Base-by-base conservation (phyloP, 2,888 invertebrate genomes). In the Hydraecia micacea region DNA sequence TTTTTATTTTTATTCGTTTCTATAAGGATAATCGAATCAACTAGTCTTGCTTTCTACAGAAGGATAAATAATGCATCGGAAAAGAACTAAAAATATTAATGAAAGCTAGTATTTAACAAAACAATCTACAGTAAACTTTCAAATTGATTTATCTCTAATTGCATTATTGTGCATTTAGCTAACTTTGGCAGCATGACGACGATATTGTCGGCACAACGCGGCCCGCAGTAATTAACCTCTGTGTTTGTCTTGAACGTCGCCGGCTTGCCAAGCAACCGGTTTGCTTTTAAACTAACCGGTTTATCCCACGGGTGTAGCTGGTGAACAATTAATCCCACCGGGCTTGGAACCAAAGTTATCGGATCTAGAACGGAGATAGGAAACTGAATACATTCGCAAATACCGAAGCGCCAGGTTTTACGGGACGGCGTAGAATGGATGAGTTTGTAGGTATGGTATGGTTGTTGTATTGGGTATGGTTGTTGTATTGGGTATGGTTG, bases 161-260 rank as follows among this genome's bases (percentile, higher is more conserved):
- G n/a, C n/a, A n/a, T n/a, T n/a, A n/a, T n/a, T n/a, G n/a, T n/a
- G n/a, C n/a, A n/a, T n/a, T n/a, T n/a, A n/a, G n/a, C n/a, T n/a
- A n/a, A n/a, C n/a, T n/a, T n/a, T n/a, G n/a, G n/a, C n/a, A n/a
- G n/a, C n/a, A n/a, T n/a, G n/a, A n/a, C n/a, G n/a, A n/a, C n/a
- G n/a, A n/a, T n/a, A 75, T 77, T 68, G 78, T 80, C 70, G 65
- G 69, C 67, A 72, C 68, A 70, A 71, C 77, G 58, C 73, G 71
- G 46, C 42, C 62, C 71, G 70, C 71, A 62, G 80, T 88, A 85
- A 86, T 87, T 87, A 88, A 81, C 86, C 81, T 77, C 76, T 49
- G 72, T 85, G 87, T 89, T 89, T 85, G 84, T 81, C 78, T 87
- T 84, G 72, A 77, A 71, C 84, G 79, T 68, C 77, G 74, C 69